Percentiles rank a stretch among this genome's conserved stretches.
Evolutionary conservation across 2,113 vertebrate genomes (phyloP).

Genomic region (Polypterus bichir): DNA sequence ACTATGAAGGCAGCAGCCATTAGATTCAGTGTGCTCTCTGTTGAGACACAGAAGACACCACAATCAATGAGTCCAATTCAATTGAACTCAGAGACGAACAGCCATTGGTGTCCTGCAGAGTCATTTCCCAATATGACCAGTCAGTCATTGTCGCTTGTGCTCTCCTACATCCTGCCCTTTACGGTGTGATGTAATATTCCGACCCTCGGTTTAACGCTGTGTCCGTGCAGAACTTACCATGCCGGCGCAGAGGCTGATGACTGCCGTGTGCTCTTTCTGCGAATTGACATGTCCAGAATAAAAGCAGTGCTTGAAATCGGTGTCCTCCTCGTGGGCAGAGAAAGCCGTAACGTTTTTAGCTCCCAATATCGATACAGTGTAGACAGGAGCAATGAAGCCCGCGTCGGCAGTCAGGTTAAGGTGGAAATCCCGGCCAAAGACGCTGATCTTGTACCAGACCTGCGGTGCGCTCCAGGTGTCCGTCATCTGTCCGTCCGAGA

Average conservation of each 20-base stretch:
- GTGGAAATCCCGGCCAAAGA: conserved; percentile 81
- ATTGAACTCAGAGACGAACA: no score
- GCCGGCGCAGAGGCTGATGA: conserved; percentile 93
- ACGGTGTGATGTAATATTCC: no score
- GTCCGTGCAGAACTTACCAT: conserved; percentile 65
- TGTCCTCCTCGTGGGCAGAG: conserved; percentile 54
- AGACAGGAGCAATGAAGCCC: conserved; percentile 88
- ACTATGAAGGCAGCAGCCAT: no score
- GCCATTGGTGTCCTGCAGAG: no score
- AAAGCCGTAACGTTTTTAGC: conserved; percentile 54
- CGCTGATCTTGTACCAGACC: conserved; percentile 79
- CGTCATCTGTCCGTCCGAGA: conserved; percentile 28
- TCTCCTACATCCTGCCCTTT: no score
- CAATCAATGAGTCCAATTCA: no score
- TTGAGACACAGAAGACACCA: no score
- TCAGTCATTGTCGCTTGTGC: no score
- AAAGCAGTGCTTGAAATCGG: conserved; percentile 86
- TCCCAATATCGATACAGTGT: conserved; percentile 82
- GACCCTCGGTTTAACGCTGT: no score
- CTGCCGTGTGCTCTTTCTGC: conserved; percentile 70
- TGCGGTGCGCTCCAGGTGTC: conserved; percentile 62
- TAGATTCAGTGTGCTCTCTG: no score
- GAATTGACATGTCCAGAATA: conserved; percentile 90
- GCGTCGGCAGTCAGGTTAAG: conserved; percentile 85
- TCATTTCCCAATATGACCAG: no score